Base-by-base conservation (phyloP, 1,140 invertebrate genomes). In the Mesaphorura yosii region DNA sequence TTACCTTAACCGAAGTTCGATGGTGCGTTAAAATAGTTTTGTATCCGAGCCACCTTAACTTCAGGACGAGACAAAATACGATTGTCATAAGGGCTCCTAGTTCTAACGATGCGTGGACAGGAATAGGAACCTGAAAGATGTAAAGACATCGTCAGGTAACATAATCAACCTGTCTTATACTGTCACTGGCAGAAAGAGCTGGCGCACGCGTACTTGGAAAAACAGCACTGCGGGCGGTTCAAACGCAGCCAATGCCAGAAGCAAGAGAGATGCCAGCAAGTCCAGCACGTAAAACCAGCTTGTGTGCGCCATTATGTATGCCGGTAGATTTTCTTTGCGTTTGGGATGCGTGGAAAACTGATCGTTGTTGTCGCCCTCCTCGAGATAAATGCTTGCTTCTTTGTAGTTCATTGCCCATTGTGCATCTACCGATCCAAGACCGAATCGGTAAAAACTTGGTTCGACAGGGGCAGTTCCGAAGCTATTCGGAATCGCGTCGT, bases 271-370 rank as follows among this genome's bases (percentile, higher is more conserved):
- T 19, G 84, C 84, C 47, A 80, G 66, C 29, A 92, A 71, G 67
- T 92, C 88, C 51, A 91, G 70, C 1, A 81, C 76, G 68, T 92
- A 86, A 70, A 90, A 91, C 82, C 84, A 88, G 55, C 77, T 78
- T 66, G 89, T 90, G 68, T 92, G 88, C 0, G 89, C 87, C 37
- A 89, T 71, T 19, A 90, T 73, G 68, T 92, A 93, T 0, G 86
- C 84, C 10, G 88, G 88, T 45, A 92, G 70, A 65, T 87, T 84
- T 64, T 83, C 80, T 22, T 81, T 81, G 66, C 82, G 81, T 37
- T 78, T 77, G 0, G 88, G 88, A 71, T 93, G 88, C 4, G 85
- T 87, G 65, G 86, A 83, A 67, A 90, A 92, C 68, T 91, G 91
- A 69, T 91, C 88, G 73, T 93, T 93, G 65, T 92, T 90, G 69